These are phyloP conservation scores for Oncopeltus fasciatus DNA, from an alignment of 1,140 invertebrate species.

Conservation along the genomic window DNA sequence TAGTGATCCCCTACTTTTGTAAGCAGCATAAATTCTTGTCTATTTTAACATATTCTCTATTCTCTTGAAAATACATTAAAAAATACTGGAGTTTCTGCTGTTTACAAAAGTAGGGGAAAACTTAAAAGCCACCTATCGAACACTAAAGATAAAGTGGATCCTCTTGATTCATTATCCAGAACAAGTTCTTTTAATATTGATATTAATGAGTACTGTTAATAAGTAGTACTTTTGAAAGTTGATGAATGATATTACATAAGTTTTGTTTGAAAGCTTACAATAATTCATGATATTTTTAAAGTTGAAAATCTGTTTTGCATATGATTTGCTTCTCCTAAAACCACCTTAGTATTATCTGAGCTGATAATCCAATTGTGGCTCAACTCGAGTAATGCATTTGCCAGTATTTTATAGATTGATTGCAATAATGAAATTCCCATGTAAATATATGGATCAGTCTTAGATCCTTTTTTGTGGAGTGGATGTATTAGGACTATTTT, in stretches of 20 bases:
- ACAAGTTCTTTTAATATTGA: too few relatives aligned
- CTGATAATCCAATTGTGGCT: constrained; percentile 5
- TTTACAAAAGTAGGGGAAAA: too few relatives aligned
- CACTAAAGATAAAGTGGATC: too few relatives aligned
- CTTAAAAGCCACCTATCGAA: too few relatives aligned
- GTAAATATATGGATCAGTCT: constrained; percentile 13
- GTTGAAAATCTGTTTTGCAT: constrained; percentile 1
- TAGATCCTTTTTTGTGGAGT: constrained; percentile 16
- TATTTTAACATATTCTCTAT: too few relatives aligned
- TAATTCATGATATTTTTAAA: neutral
- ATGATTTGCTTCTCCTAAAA: constrained; percentile 15
- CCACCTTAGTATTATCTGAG: constrained; percentile 13
- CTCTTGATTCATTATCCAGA: too few relatives aligned
- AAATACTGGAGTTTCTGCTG: too few relatives aligned
- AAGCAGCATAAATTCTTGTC: too few relatives aligned
- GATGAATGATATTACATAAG: neutral
- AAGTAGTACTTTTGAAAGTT: neutral
- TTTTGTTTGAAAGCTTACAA: neutral
- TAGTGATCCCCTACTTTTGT: too few relatives aligned
- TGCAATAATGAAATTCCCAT: constrained; percentile 12
- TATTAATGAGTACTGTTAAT: neutral
- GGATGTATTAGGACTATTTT: constrained; percentile 6
- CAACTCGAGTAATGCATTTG: constrained; percentile 10
- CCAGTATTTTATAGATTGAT: constrained; percentile 15
- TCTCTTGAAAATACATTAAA: too few relatives aligned